These are phyloP conservation scores for Corythornis vintsioides DNA, from an alignment of 2,113 vertebrate genomes.

Conservation along the genomic window DNA sequence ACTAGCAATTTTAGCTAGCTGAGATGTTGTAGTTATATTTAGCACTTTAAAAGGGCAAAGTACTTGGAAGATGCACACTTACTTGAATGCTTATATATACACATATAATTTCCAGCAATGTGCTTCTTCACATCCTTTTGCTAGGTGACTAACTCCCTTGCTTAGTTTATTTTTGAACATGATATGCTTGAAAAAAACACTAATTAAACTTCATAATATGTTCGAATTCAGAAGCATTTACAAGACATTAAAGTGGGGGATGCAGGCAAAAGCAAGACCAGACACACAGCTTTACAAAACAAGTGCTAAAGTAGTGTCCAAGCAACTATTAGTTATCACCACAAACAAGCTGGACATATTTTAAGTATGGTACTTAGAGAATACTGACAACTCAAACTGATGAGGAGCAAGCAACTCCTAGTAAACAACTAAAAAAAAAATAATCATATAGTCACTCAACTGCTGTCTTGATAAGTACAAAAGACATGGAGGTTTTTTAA, in stretches of 20 bases:
- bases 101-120: background rate
- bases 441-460: background rate
- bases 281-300: background rate
- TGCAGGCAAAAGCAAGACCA: background rate
- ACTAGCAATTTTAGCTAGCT: background rate
- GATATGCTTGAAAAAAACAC: background rate
- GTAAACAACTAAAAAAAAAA: background rate
- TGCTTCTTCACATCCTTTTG: background rate
- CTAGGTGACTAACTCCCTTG: background rate
- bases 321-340: background rate
- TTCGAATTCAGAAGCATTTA: background rate
- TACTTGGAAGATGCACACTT: slow-evolving; percentile 8
- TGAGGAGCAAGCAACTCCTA: background rate
- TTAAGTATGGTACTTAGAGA: background rate
- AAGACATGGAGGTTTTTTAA: background rate
- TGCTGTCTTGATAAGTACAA: background rate
- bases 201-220: background rate
- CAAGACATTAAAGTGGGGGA: background rate
- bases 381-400: background rate
- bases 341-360: background rate
- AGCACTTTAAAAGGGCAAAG: slow-evolving; percentile 31
- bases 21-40: slow-evolving; percentile 27
- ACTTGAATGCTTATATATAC: background rate
- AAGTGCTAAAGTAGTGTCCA: background rate
- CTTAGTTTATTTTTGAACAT: background rate